Evolutionary conservation across 2,113 vertebrate genomes (phyloP).

Genomic region (Solea senegalensis): DNA sequence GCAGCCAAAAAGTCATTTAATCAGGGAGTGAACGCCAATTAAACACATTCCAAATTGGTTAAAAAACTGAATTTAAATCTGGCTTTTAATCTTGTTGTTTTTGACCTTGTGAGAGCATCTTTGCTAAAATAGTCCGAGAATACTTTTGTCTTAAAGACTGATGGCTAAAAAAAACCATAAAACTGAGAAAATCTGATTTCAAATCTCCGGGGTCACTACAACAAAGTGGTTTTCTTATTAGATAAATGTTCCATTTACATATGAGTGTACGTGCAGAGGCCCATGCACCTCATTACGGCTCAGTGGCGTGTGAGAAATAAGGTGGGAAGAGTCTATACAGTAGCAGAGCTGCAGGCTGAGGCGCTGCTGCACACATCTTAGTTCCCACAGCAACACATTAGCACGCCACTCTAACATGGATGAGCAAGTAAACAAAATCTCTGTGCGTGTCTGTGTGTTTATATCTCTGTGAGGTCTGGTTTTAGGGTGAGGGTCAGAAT

Average conservation of each 20-base stretch:
- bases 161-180: too few species aligned
- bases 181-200: too few species aligned
- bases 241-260: background rate
- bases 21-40: too few species aligned
- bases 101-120: too few species aligned
- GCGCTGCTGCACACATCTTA: slow-evolving; percentile 27
- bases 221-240: background rate
- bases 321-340: slow-evolving; percentile 31
- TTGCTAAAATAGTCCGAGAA: background rate
- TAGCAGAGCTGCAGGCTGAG: slow-evolving; percentile 46
- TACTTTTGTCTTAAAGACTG: background rate
- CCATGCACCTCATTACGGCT: slow-evolving; percentile 8
- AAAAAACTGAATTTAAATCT: too few species aligned
- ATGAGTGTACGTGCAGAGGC: background rate
- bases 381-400: slow-evolving; percentile 69
- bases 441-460: slow-evolving; percentile 22
- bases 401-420: slow-evolving; percentile 21
- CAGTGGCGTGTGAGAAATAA: slow-evolving; percentile 31
- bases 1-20: too few species aligned
- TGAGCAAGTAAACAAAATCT: slow-evolving; percentile 20
- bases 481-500: too few species aligned
- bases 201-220: too few species aligned
- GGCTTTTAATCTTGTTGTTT: too few species aligned
- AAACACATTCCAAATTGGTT: too few species aligned
- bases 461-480: too few species aligned